A percentile compares a stretch with the other conserved stretches of the same genome.
These are phyloP conservation scores for Saccopteryx leptura DNA, from an alignment of 2,113 vertebrate species.

Conservation along the genomic window DNA sequence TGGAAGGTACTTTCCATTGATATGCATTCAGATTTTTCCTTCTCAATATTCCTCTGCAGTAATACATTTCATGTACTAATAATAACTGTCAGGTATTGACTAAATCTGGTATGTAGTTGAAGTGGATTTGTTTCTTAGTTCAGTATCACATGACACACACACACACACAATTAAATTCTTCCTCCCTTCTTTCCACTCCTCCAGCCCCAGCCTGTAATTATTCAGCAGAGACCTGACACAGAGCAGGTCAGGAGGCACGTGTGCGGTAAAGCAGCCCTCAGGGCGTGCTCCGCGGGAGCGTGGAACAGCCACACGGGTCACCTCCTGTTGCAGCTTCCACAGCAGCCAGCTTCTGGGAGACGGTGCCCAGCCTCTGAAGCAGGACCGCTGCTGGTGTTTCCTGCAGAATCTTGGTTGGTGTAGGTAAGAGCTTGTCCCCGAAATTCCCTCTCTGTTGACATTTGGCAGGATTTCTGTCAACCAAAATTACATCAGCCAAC, in stretches of 20 bases:
- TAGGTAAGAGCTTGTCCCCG: conserved; percentile 9
- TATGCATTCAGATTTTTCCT: background rate
- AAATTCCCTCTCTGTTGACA: conserved; percentile 52
- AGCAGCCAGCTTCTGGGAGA: background rate
- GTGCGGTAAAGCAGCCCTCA: background rate
- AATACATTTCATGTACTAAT: conserved; percentile 28
- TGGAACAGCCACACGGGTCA: background rate
- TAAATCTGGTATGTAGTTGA: conserved; percentile 40
- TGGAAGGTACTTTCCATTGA: conserved; percentile 38
- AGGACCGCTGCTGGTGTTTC: background rate
- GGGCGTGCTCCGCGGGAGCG: background rate
- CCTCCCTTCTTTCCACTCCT: background rate
- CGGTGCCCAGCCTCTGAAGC: background rate
- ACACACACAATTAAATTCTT: background rate
- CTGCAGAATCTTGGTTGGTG: background rate
- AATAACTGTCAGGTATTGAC: conserved; percentile 62
- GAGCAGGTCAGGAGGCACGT: accelerated
- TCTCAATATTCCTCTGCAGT: conserved; percentile 60
- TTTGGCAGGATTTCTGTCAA: conserved; percentile 63
- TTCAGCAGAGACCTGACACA: conserved; percentile 22
- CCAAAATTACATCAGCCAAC: conserved; percentile 33
- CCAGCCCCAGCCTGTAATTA: conserved; percentile 15
- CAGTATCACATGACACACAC: conserved; percentile 27
- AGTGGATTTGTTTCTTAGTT: conserved; percentile 64
- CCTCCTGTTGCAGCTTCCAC: background rate